These are phyloP conservation scores for Actinernus sp. DNA, from an alignment of 92 coral and sea anemone species.

Conservation along the genomic window DNA sequence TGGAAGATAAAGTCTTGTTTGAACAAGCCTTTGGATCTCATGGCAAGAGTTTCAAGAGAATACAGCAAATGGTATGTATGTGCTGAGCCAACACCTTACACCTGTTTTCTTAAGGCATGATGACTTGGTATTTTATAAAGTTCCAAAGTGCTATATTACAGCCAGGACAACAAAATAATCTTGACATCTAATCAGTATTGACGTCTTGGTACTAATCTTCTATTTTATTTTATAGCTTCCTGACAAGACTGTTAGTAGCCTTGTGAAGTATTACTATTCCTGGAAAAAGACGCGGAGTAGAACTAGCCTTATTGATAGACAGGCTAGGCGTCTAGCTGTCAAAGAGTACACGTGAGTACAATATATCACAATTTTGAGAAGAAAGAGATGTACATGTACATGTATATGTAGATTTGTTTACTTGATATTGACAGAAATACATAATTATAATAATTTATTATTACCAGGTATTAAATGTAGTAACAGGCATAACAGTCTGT, in stretches of 20 bases:
- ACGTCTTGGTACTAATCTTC: not conserved
- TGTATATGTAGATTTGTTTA: too few species aligned
- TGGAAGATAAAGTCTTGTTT: conserved; percentile 98
- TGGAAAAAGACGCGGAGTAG: conserved; percentile 99
- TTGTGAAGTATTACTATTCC: conserved; percentile 96
- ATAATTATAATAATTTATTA: too few species aligned
- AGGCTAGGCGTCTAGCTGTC: conserved; percentile 84
- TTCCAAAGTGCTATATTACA: too few species aligned
- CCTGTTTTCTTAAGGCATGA: too few species aligned
- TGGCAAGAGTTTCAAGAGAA: conserved; percentile 96
- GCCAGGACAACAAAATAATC: too few species aligned
- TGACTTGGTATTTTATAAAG: too few species aligned
- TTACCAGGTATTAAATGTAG: too few species aligned
- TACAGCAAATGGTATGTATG: conserved; percentile 95
- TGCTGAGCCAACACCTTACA: too few species aligned
- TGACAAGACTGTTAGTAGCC: conserved; percentile 90
- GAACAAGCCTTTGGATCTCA: conserved; percentile 99
- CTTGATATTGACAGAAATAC: too few species aligned
- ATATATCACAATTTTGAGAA: too few species aligned
- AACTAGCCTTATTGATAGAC: conserved; percentile 97
- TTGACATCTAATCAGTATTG: not conserved
- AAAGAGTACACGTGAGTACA: conserved; percentile 62
- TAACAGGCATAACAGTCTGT: too few species aligned
- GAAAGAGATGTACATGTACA: too few species aligned
- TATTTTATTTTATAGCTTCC: conserved; percentile 67